Percentiles rank a stretch among this genome's conserved stretches.
Conservation (phyloP, 2,797 vertebrate species). For the Gallirallus australis region DNA sequence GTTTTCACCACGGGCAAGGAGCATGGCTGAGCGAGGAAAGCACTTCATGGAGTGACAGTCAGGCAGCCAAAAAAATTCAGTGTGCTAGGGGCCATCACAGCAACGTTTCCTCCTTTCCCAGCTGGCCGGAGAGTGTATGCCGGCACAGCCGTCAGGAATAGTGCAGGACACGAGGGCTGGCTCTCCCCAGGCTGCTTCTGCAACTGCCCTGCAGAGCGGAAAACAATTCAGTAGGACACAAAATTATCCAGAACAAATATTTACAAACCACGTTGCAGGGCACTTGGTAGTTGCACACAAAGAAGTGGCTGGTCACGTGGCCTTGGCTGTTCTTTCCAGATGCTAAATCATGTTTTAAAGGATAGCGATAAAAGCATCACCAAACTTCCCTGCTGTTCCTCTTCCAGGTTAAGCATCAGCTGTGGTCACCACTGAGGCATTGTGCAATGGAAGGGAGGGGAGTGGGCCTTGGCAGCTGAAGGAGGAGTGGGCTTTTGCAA, state of each 20-base stretch:
- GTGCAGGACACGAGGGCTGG: rapidly evolving
- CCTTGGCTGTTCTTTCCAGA: neutral
- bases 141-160: rapidly evolving
- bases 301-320: rapidly evolving
- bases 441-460: neutral
- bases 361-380: neutral
- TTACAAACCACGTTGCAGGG: neutral
- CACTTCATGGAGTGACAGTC: neutral
- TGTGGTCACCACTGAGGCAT: rapidly evolving
- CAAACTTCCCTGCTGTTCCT: neutral
- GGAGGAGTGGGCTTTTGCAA: rapidly evolving
- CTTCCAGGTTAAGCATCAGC: neutral
- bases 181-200: neutral
- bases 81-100: rapidly evolving
- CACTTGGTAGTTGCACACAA: neutral
- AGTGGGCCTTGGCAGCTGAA: rapidly evolving
- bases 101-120: rapidly evolving
- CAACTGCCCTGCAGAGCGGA: neutral
- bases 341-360: neutral
- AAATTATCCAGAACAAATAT: slow-evolving; percentile 17
- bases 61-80: neutral
- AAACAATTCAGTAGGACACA: neutral
- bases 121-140: rapidly evolving
- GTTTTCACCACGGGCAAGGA: rapidly evolving
- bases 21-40: neutral